Conservation (phyloP, 2,888 invertebrate species). For the Leptogaster cylindrica region DNA sequence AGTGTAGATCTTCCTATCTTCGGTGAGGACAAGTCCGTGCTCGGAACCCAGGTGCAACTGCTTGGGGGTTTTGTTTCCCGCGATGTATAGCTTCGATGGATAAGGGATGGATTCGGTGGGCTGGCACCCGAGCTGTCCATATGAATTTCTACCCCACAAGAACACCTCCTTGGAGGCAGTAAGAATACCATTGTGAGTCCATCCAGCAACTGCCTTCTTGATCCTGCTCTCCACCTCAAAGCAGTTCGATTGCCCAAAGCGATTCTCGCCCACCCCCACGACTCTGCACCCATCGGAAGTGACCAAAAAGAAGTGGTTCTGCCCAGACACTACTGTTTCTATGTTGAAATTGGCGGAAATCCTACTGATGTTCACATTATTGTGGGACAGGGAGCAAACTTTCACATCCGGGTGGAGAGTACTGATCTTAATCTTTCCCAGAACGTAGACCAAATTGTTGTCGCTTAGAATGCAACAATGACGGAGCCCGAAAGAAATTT, state of each 20-base stretch:
- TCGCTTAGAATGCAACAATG: slow-evolving; percentile 58
- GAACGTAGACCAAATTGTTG: slow-evolving; percentile 57
- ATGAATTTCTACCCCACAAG: slow-evolving; percentile 81
- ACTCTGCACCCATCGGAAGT: slow-evolving; percentile 57
- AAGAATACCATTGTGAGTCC: slow-evolving; percentile 78
- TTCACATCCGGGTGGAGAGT: slow-evolving; percentile 54
- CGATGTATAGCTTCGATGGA: slow-evolving; percentile 53
- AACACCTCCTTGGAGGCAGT: slow-evolving; percentile 69
- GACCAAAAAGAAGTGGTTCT: slow-evolving; percentile 70
- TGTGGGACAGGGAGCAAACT: slow-evolving; percentile 55
- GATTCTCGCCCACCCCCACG: slow-evolving; percentile 83
- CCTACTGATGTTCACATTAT: slow-evolving; percentile 55
- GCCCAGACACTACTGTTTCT: slow-evolving; percentile 75
- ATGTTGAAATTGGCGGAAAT: slow-evolving; percentile 62
- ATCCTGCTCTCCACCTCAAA: slow-evolving; percentile 65
- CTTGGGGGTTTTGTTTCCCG: slow-evolving; percentile 50
- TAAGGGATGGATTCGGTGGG: slow-evolving; percentile 56
- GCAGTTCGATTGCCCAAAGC: slow-evolving; percentile 74
- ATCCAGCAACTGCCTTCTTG: slow-evolving; percentile 69
- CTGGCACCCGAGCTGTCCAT: slow-evolving; percentile 74
- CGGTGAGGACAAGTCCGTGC: slow-evolving; percentile 75
- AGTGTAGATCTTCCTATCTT: slow-evolving; percentile 70
- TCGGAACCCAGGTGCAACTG: slow-evolving; percentile 73
- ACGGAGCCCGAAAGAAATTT: slow-evolving; percentile 57
- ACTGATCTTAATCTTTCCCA: slow-evolving; percentile 55